Conservation (phyloP, 2,113 vertebrate genomes). For the Micromys minutus region DNA sequence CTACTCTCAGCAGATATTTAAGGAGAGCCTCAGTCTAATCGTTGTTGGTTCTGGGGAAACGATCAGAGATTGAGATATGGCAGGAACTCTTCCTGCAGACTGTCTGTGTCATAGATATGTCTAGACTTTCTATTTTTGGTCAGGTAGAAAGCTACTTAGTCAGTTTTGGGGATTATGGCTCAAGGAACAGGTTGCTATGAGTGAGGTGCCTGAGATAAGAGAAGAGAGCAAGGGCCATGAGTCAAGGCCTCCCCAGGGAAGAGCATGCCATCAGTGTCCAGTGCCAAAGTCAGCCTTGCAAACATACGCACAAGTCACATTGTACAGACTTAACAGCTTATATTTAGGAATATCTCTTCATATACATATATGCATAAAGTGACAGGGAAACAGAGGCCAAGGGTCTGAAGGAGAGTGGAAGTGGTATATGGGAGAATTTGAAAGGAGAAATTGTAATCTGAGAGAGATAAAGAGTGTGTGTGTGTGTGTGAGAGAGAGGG, state of each 20-base stretch:
- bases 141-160: background rate
- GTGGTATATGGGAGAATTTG: background rate
- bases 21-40: background rate
- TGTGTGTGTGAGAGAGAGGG: no score
- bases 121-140: background rate
- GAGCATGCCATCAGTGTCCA: no score
- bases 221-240: background rate
- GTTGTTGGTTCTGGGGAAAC: constrained; percentile 20
- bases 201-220: background rate
- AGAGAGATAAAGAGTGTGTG: no score
- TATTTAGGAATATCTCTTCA: background rate
- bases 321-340: background rate
- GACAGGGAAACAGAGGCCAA: background rate
- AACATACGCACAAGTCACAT: background rate
- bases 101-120: background rate
- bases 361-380: background rate
- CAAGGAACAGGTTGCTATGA: background rate
- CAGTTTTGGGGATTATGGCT: background rate
- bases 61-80: background rate
- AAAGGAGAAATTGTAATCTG: background rate
- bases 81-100: background rate
- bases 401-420: background rate
- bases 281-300: background rate
- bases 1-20: background rate
- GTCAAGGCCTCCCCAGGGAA: background rate